A percentile compares a stretch with the other conserved stretches of the same genome.
Evolutionary conservation across 2,888 invertebrate genomes (phyloP).

Genomic region (Sinohyriopsis cumingii): DNA sequence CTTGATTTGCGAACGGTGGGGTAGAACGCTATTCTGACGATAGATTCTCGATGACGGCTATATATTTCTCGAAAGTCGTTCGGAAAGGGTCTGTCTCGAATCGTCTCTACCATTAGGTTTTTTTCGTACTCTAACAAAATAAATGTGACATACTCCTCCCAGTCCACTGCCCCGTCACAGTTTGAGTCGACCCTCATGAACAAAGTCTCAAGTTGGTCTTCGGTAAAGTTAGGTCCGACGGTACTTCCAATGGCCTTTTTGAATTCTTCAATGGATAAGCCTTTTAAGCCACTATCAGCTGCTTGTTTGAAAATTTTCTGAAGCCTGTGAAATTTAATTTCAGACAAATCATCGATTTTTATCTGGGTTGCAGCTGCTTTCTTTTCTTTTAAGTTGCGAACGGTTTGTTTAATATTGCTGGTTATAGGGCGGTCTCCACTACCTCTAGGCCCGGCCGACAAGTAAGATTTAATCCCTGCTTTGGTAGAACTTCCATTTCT

Average conservation of each 20-base stretch:
- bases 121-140: conserved; percentile 80
- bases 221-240: conserved; percentile 50
- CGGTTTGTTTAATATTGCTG: not conserved
- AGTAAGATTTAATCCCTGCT: not conserved
- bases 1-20: conserved; percentile 43
- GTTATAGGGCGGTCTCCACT: no score
- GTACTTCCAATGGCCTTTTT: conserved; percentile 57
- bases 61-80: conserved; percentile 75
- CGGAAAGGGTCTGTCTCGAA: conserved; percentile 52
- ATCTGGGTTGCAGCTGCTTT: conserved; percentile 17
- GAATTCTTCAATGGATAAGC: conserved; percentile 61
- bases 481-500: not conserved
- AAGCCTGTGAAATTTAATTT: conserved; percentile 27
- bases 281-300: conserved; percentile 51
- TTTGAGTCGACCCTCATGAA: conserved; percentile 73
- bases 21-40: conserved; percentile 72
- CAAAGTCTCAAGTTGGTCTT: conserved; percentile 58
- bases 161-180: conserved; percentile 76
- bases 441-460: no score
- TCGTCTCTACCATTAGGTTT: conserved; percentile 57
- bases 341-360: conserved; percentile 21
- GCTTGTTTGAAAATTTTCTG: conserved; percentile 54
- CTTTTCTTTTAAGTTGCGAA: conserved; percentile 9
- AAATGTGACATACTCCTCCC: conserved; percentile 87
- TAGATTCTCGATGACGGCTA: conserved; percentile 79